Evolutionary conservation across 2,888 invertebrate species (phyloP).

Genomic region (Cataglyphis altisquamis): DNA sequence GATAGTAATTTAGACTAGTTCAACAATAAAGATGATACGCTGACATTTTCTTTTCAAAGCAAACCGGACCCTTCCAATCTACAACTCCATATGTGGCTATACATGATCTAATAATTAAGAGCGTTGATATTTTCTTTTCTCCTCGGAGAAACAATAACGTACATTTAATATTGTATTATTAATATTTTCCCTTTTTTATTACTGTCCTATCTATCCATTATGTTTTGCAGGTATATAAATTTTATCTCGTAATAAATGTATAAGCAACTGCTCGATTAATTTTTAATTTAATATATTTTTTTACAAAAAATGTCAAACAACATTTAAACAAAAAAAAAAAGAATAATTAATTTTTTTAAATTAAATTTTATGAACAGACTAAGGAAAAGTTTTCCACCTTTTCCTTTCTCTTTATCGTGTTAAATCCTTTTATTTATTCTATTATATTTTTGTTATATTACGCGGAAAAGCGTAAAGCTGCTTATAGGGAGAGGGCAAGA

Average conservation of each 20-base stretch:
- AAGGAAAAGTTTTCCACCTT: not conserved
- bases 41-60: slow-evolving; percentile 27
- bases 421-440: slow-evolving; percentile 4
- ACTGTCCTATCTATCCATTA: not conserved
- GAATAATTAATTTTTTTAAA: not conserved
- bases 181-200: not conserved
- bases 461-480: not conserved
- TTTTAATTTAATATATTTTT: not conserved
- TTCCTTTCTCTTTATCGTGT: not conserved
- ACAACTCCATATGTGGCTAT: not conserved
- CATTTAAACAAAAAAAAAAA: not conserved
- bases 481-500: not conserved
- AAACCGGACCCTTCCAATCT: slow-evolving; percentile 3
- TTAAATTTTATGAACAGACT: not conserved
- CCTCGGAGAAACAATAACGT: not conserved
- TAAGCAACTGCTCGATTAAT: not conserved
- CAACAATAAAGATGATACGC: slow-evolving; percentile 45
- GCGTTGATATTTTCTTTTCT: not conserved
- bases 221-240: not conserved
- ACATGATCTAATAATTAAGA: slow-evolving; percentile 17
- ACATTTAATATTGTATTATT: not conserved
- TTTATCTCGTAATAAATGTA: not conserved
- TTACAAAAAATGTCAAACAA: not conserved
- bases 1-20: slow-evolving; percentile 18
- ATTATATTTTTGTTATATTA: not conserved